Percentiles rank a stretch among this genome's conserved stretches.
Evolutionary conservation across 2,113 vertebrate species (phyloP).

Genomic region (Dipodomys stephensi): DNA sequence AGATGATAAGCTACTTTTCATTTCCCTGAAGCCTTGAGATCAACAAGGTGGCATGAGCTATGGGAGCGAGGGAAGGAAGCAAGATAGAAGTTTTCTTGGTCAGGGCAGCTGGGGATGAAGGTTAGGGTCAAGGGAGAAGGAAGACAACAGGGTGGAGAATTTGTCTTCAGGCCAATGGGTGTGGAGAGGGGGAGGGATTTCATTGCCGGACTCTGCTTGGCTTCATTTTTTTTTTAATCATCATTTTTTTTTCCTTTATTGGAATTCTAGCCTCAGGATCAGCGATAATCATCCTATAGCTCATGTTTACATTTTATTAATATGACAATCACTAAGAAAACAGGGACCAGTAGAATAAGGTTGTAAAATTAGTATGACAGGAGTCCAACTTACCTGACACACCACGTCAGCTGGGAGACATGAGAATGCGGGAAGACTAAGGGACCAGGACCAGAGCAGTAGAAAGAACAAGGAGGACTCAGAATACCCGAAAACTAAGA

Average conservation of each 20-base stretch:
- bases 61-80: not conserved
- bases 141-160: not conserved
- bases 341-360: not conserved
- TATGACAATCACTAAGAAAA: not conserved
- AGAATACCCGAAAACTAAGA: too few species aligned
- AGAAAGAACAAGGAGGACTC: not conserved
- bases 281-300: not conserved
- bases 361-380: not conserved
- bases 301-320: not conserved
- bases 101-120: not conserved
- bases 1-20: conserved; percentile 60
- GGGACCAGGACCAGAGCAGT: not conserved
- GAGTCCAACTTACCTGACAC: not conserved
- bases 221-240: not conserved
- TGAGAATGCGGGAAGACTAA: not conserved
- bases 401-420: not conserved
- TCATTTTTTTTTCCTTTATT: not conserved
- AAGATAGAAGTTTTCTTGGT: not conserved
- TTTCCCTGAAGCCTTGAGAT: conserved; percentile 45
- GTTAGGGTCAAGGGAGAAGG: not conserved
- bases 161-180: not conserved
- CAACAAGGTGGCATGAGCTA: conserved; percentile 8
- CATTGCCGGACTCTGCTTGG: not conserved
- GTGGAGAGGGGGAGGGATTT: not conserved
- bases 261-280: not conserved